Conservation (phyloP, 2,888 invertebrate species). For the Sympetrum striolatum region DNA sequence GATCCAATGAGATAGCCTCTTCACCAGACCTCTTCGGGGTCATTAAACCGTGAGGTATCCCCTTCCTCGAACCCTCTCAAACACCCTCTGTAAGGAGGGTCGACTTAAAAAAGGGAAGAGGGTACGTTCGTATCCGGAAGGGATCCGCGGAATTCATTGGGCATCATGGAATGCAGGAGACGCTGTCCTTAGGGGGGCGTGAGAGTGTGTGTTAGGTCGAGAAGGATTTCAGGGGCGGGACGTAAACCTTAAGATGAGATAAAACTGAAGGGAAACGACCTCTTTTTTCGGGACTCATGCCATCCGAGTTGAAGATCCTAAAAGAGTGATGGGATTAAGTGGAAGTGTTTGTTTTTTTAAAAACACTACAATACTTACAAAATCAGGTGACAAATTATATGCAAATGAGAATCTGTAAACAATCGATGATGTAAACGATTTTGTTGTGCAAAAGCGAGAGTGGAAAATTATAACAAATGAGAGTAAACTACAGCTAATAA, state of each 20-base stretch:
- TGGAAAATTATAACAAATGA: too few species aligned
- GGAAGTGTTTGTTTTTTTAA: neutral
- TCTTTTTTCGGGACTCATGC: neutral
- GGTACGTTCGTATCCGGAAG: too few species aligned
- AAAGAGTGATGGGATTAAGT: neutral
- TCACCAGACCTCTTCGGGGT: neutral
- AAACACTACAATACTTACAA: too few species aligned
- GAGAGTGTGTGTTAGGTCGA: neutral
- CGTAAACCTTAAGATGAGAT: neutral
- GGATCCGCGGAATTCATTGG: neutral
- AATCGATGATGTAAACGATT: too few species aligned
- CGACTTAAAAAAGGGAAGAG: neutral
- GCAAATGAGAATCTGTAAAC: too few species aligned
- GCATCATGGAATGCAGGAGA: neutral
- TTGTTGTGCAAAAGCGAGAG: too few species aligned
- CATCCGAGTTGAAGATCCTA: neutral
- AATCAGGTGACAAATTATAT: too few species aligned
- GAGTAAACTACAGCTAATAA: too few species aligned
- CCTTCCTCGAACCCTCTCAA: neutral
- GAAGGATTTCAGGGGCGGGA: neutral
- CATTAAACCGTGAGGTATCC: neutral
- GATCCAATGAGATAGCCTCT: neutral
- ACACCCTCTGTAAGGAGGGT: neutral
- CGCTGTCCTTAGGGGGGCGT: neutral
- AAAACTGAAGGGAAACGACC: neutral